Percentiles rank a stretch among this genome's conserved stretches.
Conservation (phyloP, 1,140 invertebrate species). For the Neodiprion lecontei region DNA sequence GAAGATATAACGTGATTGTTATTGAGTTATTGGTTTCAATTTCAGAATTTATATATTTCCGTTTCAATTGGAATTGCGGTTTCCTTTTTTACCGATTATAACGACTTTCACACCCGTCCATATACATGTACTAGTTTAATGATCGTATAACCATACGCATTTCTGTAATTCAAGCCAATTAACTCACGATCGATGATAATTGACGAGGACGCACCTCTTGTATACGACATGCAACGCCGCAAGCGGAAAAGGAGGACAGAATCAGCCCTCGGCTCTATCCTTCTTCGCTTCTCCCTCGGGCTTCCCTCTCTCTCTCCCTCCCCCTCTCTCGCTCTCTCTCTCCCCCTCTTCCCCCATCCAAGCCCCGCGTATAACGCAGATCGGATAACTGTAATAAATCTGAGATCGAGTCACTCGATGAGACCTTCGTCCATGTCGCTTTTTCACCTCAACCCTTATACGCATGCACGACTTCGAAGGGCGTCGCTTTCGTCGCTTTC, state of each 20-base stretch:
- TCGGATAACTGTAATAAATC: too few species aligned
- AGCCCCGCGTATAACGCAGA: too few species aligned
- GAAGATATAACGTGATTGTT: not conserved
- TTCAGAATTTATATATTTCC: not conserved
- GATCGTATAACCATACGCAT: constrained; percentile 28
- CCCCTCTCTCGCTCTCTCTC: too few species aligned
- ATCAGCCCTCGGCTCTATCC: not conserved
- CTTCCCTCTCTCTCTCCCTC: too few species aligned
- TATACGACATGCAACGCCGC: not conserved
- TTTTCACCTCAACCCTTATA: too few species aligned
- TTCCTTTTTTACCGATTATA: not conserved
- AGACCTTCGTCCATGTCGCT: too few species aligned
- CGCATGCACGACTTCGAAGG: too few species aligned
- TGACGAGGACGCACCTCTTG: constrained; percentile 20
- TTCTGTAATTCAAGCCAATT: constrained; percentile 39
- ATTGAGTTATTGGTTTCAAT: not conserved
- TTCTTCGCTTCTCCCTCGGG: not conserved
- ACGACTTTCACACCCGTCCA: not conserved
- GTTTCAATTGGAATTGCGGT: not conserved
- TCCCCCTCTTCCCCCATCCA: too few species aligned
- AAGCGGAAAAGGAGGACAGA: not conserved
- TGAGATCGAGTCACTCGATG: too few species aligned
- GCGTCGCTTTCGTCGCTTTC: too few species aligned
- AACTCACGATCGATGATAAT: constrained; percentile 32
- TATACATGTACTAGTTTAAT: constrained; percentile 22